Evolutionary conservation across 2,797 vertebrate species (phyloP).

Genomic region (Anguilla anguilla): DNA sequence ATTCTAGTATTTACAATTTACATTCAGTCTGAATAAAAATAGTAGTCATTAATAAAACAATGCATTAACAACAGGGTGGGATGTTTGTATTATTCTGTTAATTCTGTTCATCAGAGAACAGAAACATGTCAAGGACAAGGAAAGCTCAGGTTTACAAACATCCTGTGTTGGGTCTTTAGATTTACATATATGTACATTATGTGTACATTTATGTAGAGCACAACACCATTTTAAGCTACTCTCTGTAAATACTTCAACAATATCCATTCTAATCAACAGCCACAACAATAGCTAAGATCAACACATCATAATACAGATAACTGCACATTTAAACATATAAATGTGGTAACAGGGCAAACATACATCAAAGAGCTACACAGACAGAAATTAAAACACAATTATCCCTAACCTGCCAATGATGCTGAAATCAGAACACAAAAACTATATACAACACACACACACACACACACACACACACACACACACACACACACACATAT

Average conservation of each 20-base stretch:
- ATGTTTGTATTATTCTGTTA: background rate
- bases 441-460: too few relatives aligned
- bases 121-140: background rate
- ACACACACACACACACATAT: too few relatives aligned
- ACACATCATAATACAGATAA: background rate
- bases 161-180: background rate
- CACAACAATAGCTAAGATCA: background rate
- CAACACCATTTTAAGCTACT: background rate
- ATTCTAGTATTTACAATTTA: background rate
- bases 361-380: background rate
- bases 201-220: background rate
- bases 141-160: background rate
- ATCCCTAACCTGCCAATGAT: background rate
- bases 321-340: slow-evolving; percentile 7
- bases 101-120: background rate
- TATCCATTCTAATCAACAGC: background rate
- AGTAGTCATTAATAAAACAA: background rate
- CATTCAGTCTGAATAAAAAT: background rate
- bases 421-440: background rate
- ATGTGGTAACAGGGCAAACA: background rate
- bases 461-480: too few relatives aligned
- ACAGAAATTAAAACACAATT: background rate
- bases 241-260: background rate
- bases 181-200: background rate
- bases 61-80: background rate